Conservation (phyloP, 2,113 vertebrate genomes). For the Ploceus nigricollis region DNA sequence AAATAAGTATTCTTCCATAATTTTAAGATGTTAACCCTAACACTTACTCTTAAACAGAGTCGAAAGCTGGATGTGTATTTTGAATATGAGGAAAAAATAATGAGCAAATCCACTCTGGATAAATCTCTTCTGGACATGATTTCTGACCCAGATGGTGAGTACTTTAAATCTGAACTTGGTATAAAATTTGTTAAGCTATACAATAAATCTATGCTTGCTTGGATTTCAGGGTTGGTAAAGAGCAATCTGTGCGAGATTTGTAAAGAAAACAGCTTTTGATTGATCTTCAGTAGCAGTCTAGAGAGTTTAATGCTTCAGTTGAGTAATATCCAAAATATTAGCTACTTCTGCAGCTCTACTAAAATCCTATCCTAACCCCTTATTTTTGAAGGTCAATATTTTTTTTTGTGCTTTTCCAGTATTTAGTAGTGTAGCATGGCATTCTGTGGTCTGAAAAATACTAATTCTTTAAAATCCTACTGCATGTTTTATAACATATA, state of each 20-base stretch:
- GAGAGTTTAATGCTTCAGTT: background rate
- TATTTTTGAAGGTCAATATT: background rate
- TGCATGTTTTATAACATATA: background rate
- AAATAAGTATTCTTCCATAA: background rate
- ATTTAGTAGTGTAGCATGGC: background rate
- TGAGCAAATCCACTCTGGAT: conserved; percentile 95
- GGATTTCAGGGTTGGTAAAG: background rate
- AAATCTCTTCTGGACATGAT: conserved; percentile 97
- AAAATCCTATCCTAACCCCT: background rate
- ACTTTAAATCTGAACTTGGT: conserved; percentile 3
- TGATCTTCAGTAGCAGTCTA: background rate
- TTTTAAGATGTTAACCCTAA: background rate
- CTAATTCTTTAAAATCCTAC: background rate
- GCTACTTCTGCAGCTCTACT: background rate
- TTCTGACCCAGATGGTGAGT: conserved; percentile 94
- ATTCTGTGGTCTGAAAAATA: background rate
- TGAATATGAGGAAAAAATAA: conserved; percentile 97
- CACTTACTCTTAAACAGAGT: conserved; percentile 75
- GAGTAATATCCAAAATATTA: background rate
- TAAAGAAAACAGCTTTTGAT: background rate
- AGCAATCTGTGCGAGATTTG: background rate
- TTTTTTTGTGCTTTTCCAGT: background rate
- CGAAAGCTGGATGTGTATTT: conserved; percentile 97
- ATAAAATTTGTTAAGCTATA: background rate
- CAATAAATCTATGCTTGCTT: background rate